A percentile compares a stretch with the other conserved stretches of the same genome.
phyloP scores from a whole-genome alignment of 1,140 invertebrate species.

The Aphelinus certus region DNA sequence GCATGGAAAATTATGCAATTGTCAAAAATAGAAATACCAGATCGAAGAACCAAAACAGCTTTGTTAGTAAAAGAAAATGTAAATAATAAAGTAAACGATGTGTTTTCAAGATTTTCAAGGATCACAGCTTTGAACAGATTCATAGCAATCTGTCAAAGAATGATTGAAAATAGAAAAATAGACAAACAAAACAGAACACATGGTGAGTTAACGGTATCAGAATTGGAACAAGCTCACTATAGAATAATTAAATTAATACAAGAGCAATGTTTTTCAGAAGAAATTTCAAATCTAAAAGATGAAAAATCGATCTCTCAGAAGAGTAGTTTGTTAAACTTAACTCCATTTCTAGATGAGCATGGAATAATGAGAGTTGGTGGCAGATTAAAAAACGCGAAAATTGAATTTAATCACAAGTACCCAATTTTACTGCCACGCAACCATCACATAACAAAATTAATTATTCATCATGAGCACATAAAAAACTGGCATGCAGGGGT shows the following conservation, averaged over 20 bases:
- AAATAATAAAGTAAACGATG: too few relatives aligned
- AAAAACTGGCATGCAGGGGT: slow-evolving; percentile 5
- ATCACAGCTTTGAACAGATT: neutral
- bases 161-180: neutral
- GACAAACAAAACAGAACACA: too few relatives aligned
- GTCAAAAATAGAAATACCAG: neutral
- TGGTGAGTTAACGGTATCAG: too few relatives aligned
- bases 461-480: neutral
- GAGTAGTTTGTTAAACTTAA: neutral
- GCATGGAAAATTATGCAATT: neutral
- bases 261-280: too few relatives aligned
- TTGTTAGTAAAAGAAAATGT: neutral
- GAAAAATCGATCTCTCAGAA: neutral
- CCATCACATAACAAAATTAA: neutral
- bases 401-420: neutral
- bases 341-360: neutral
- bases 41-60: neutral
- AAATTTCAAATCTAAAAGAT: too few relatives aligned
- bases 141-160: neutral
- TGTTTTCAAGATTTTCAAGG: neutral
- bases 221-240: too few relatives aligned
- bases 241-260: too few relatives aligned
- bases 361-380: too few relatives aligned
- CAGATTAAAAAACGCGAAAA: neutral
- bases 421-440: neutral